phyloP scores from a whole-genome alignment of 2,797 vertebrate genomes.

The Cyclura pinguis region DNA sequence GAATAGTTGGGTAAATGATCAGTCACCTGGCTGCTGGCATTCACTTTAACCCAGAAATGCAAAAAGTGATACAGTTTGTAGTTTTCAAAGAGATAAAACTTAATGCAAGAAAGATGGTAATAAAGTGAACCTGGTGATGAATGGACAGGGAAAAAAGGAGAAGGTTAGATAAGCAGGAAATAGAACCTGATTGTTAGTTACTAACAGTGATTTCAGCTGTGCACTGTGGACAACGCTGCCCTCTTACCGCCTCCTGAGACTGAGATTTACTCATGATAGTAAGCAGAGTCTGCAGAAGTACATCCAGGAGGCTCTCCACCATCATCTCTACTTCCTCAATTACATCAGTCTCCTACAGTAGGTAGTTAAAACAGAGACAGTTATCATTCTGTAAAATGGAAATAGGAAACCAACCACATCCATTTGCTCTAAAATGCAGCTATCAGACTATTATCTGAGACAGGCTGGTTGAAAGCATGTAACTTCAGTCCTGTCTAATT shows the following conservation, averaged over 20 bases:
- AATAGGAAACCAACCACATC: constrained; percentile 2
- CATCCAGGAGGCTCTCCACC: constrained; percentile 99
- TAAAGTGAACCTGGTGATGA: constrained; percentile 68
- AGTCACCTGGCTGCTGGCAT: not conserved
- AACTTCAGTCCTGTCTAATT: not conserved
- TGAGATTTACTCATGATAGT: constrained; percentile 99
- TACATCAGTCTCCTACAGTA: constrained; percentile 92
- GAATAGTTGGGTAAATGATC: not conserved
- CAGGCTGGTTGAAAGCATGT: constrained; percentile 18
- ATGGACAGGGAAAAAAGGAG: constrained; percentile 65
- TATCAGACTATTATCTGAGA: not conserved
- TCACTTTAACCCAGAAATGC: constrained; percentile 30
- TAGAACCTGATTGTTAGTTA: constrained; percentile 93
- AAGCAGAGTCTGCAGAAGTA: constrained; percentile 97
- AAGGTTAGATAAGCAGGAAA: constrained; percentile 82
- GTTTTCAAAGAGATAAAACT: constrained; percentile 51
- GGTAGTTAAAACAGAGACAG: constrained; percentile 68
- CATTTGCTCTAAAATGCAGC: not conserved
- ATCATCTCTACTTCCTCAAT: constrained; percentile 99
- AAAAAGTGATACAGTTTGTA: constrained; percentile 9
- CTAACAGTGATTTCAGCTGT: constrained; percentile 99
- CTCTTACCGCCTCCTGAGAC: constrained; percentile 98
- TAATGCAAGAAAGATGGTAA: constrained; percentile 72
- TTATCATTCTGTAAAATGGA: constrained; percentile 57
- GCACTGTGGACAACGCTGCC: constrained; percentile 99